Evolutionary conservation across 2,113 vertebrate species (phyloP).

Genomic region (Mellivora capensis): DNA sequence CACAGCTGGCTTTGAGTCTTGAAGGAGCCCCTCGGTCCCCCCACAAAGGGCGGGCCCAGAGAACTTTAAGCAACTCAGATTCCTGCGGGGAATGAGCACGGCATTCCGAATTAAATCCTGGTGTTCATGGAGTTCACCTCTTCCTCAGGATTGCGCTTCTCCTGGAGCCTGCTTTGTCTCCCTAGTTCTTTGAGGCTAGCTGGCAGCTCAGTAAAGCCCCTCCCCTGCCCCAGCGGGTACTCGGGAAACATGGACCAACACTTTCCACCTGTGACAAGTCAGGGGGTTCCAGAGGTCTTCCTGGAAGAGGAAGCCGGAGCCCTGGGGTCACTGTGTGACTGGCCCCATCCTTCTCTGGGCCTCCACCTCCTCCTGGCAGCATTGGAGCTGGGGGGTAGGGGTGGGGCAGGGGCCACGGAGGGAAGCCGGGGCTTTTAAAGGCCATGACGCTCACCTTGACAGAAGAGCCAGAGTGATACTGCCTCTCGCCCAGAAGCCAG

Average conservation of each 20-base stretch:
- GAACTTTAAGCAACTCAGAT: background rate
- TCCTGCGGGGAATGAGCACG: rapidly evolving
- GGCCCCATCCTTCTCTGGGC: background rate
- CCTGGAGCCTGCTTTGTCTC: background rate
- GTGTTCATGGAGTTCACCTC: background rate
- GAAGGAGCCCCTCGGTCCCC: background rate
- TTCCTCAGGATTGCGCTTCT: background rate
- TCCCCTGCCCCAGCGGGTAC: background rate
- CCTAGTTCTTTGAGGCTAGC: background rate
- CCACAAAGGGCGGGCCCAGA: background rate
- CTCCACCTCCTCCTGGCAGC: background rate
- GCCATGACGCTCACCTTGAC: rapidly evolving
- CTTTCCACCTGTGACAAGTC: background rate
- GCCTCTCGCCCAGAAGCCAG: background rate
- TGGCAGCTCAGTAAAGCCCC: background rate
- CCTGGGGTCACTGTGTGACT: background rate
- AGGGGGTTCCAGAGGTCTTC: background rate
- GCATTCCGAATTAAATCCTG: background rate
- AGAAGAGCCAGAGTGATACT: background rate
- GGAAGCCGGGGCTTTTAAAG: background rate
- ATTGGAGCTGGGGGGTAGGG: background rate
- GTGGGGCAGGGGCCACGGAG: background rate
- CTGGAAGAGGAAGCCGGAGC: background rate
- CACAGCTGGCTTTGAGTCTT: background rate
- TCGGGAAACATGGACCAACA: background rate